These are phyloP conservation scores for Erynnis tages DNA, from an alignment of 2,888 invertebrate genomes.

Conservation along the genomic window DNA sequence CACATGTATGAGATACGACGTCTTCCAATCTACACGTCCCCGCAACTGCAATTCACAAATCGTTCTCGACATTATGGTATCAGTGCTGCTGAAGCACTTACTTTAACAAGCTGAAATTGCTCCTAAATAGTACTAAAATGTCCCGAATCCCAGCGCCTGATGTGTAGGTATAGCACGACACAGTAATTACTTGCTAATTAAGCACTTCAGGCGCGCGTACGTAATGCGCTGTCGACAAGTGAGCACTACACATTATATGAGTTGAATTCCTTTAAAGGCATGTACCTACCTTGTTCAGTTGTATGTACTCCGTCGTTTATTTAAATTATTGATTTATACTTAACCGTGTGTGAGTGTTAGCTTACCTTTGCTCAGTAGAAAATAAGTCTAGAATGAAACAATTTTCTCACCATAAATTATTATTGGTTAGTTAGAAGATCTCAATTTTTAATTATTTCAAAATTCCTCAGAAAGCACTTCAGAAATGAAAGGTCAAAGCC, in stretches of 20 bases:
- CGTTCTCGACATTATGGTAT: background rate
- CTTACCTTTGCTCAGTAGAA: no score
- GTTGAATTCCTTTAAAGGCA: conserved; percentile 11
- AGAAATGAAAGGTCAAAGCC: no score
- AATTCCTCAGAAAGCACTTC: no score
- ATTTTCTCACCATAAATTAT: no score
- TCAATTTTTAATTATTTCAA: no score
- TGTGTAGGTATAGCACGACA: conserved; percentile 20
- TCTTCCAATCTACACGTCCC: background rate
- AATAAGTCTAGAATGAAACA: no score
- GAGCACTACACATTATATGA: conserved; percentile 14
- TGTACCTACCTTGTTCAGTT: no score
- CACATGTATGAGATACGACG: background rate
- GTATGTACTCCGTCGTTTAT: no score
- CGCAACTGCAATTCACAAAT: background rate
- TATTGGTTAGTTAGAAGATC: no score
- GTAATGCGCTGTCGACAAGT: conserved; percentile 15
- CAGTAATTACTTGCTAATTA: conserved; percentile 71
- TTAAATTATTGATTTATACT: no score
- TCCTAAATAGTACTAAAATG: background rate
- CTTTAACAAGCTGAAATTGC: conserved; percentile 1
- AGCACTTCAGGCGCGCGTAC: conserved; percentile 48
- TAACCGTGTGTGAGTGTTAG: no score
- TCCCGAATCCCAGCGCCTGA: conserved; percentile 1
- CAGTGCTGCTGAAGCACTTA: background rate